phyloP scores from a whole-genome alignment of 2,113 vertebrate genomes.

The Tauraco erythrolophus region DNA sequence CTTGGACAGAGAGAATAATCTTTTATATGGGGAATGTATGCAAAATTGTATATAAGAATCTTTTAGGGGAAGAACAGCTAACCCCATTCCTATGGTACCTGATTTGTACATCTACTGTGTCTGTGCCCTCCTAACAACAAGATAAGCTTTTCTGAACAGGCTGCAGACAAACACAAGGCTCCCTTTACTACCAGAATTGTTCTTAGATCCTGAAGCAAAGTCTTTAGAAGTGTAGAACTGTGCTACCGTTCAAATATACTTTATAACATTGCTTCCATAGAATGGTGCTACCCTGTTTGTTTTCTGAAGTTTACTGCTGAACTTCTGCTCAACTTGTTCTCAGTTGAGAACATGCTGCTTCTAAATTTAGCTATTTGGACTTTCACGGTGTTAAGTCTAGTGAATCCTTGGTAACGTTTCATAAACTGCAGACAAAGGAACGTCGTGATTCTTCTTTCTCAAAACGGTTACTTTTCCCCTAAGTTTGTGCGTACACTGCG shows the following conservation, averaged over 20 bases:
- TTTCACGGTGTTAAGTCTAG: background rate
- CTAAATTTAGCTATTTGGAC: background rate
- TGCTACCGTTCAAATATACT: background rate
- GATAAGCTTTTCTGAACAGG: background rate
- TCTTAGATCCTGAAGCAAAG: background rate
- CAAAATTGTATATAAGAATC: background rate
- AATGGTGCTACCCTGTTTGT: background rate
- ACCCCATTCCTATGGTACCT: background rate
- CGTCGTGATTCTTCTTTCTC: background rate
- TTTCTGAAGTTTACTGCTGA: background rate
- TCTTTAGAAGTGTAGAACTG: background rate
- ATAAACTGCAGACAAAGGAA: background rate
- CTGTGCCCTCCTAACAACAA: background rate
- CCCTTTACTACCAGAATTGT: background rate
- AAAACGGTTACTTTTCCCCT: background rate
- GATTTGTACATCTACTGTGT: background rate
- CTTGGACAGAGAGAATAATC: background rate
- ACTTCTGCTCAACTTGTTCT: background rate
- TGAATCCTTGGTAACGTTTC: background rate
- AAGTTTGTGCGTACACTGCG: background rate
- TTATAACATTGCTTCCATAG: background rate
- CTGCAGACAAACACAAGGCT: background rate
- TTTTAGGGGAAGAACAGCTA: background rate
- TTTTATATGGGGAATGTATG: background rate
- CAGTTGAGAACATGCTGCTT: background rate